A percentile compares a stretch with the other conserved stretches of the same genome.
Conservation (phyloP, 2,888 invertebrate genomes). For the Drosophila pegasa region DNA sequence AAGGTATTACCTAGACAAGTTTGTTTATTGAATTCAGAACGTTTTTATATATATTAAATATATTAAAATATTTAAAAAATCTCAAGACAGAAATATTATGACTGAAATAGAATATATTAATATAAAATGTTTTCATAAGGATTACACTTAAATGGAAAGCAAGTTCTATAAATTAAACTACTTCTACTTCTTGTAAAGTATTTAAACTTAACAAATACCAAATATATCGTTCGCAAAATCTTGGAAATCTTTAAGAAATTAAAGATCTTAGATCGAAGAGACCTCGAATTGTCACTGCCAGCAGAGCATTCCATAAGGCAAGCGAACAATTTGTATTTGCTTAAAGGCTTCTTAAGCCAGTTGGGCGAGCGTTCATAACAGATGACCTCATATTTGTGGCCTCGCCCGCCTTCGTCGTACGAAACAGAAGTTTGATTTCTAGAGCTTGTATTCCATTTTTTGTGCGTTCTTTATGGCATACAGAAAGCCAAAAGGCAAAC, state of each 20-base stretch:
- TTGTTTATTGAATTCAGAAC: too few relatives aligned
- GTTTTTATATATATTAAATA: too few relatives aligned
- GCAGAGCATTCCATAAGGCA: not conserved
- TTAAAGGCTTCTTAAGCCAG: slow-evolving; percentile 70
- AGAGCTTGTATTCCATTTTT: slow-evolving; percentile 49
- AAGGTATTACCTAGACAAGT: too few relatives aligned
- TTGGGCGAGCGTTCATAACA: slow-evolving; percentile 72
- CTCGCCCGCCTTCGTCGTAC: not conserved
- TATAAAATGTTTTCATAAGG: too few relatives aligned
- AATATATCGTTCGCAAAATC: too few relatives aligned
- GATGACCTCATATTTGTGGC: slow-evolving; percentile 83
- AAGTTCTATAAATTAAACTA: not conserved
- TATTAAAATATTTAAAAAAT: too few relatives aligned
- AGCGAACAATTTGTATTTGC: slow-evolving; percentile 65
- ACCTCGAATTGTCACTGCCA: slow-evolving; percentile 34
- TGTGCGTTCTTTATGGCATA: slow-evolving; percentile 82
- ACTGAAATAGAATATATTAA: too few relatives aligned
- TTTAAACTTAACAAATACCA: too few relatives aligned
- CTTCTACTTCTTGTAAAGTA: too few relatives aligned
- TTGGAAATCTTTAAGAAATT: not conserved
- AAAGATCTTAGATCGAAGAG: not conserved
- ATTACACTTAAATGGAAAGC: too few relatives aligned
- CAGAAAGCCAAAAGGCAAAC: slow-evolving; percentile 85
- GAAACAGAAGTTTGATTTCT: slow-evolving; percentile 77
- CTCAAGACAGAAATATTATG: too few relatives aligned